Evolutionary conservation across 2,113 vertebrate genomes (phyloP).

Genomic region (Symphodus melops): DNA sequence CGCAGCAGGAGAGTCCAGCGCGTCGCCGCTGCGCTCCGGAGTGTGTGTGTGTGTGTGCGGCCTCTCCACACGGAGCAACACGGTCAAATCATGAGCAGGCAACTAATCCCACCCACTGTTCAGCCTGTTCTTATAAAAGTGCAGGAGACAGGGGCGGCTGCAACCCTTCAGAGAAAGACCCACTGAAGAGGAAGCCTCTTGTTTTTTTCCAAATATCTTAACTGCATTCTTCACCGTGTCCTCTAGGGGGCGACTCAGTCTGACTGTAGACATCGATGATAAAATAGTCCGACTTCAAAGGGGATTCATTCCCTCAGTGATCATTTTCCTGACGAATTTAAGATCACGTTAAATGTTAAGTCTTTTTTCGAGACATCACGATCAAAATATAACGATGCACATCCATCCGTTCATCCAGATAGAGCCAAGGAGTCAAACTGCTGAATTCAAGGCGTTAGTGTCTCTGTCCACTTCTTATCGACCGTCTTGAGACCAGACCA

Average conservation of each 20-base stretch:
- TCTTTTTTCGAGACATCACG: background rate
- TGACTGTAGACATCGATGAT: no score
- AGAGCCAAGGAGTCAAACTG: no score
- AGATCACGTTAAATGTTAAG: background rate
- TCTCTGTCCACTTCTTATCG: no score
- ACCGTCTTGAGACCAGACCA: no score
- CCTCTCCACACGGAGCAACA: background rate
- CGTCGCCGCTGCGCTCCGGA: background rate
- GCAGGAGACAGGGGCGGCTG: background rate
- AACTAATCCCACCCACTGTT: no score
- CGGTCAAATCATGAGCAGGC: conserved; percentile 16
- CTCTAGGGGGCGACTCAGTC: background rate
- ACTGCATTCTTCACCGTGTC: background rate
- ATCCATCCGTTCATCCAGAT: no score
- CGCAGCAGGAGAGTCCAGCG: conserved; percentile 11
- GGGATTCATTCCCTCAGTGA: no score
- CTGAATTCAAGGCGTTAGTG: no score
- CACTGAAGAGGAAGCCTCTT: background rate
- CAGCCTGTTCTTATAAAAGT: conserved; percentile 25
- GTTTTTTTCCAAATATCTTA: background rate
- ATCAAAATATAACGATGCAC: no score
- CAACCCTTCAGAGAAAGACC: background rate
- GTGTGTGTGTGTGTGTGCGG: background rate
- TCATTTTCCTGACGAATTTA: background rate
- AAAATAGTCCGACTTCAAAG: background rate